A percentile compares a stretch with the other conserved stretches of the same genome.
Evolutionary conservation across 2,888 invertebrate species (phyloP).

Genomic region (Mesodorylaimus sp.): DNA sequence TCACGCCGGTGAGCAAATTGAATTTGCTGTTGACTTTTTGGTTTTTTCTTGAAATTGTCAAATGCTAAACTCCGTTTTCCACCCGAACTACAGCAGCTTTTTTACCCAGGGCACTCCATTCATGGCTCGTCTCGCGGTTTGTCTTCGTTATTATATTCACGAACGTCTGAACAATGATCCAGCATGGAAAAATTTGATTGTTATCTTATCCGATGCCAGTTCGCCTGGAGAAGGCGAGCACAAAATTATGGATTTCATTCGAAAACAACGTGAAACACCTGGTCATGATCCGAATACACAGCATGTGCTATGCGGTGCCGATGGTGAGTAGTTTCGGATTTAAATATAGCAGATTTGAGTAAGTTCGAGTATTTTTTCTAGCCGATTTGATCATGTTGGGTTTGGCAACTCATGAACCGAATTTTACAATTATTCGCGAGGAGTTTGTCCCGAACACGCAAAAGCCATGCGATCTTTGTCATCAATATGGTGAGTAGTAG

Average conservation of each 20-base stretch:
- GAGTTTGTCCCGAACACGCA: conserved; percentile 96
- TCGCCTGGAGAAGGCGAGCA: conserved; percentile 96
- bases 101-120: conserved; percentile 65
- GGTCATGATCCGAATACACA: conserved; percentile 94
- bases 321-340: conserved; percentile 45
- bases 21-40: neutral
- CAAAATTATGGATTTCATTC: conserved; percentile 97
- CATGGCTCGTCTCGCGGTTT: conserved; percentile 62
- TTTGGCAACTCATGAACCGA: conserved; percentile 90
- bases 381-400: conserved; percentile 38
- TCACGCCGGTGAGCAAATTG: conserved; percentile 55
- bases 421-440: conserved; percentile 90
- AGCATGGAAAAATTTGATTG: conserved; percentile 67
- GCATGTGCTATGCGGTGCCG: conserved; percentile 92
- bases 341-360: neutral
- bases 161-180: conserved; percentile 76
- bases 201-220: conserved; percentile 92
- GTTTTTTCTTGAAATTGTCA: conserved; percentile 9
- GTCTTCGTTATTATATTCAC: conserved; percentile 65
- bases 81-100: too few species aligned
- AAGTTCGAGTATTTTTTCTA: conserved; percentile 6
- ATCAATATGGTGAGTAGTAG: conserved; percentile 44
- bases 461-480: conserved; percentile 83
- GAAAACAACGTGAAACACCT: conserved; percentile 71
- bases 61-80: conserved; percentile 16